Evolutionary conservation across 2,113 vertebrate genomes (phyloP).

Genomic region (Philantomba maxwellii): DNA sequence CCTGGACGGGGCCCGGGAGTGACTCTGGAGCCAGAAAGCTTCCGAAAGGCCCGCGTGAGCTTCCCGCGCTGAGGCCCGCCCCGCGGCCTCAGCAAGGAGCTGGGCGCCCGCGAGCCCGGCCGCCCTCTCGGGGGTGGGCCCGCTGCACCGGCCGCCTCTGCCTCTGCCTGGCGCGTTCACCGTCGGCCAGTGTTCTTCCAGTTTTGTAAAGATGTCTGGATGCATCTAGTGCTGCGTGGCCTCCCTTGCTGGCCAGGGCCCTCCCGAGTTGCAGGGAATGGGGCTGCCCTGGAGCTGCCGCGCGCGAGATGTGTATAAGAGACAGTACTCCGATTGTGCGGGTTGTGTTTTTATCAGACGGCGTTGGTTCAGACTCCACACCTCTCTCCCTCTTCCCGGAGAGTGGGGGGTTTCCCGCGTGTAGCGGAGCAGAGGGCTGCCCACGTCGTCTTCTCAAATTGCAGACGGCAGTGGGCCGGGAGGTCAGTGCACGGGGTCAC

Average conservation of each 20-base stretch:
- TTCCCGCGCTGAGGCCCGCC: rapidly evolving
- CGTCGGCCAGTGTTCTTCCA: too few species aligned
- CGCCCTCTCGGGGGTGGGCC: not conserved
- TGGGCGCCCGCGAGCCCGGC: rapidly evolving
- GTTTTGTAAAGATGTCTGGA: not conserved
- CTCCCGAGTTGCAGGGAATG: not conserved
- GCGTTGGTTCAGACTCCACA: rapidly evolving
- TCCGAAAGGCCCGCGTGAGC: not conserved
- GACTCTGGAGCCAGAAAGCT: not conserved
- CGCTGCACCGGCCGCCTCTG: rapidly evolving
- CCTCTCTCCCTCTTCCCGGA: rapidly evolving
- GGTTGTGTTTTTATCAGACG: rapidly evolving
- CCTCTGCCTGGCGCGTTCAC: not conserved
- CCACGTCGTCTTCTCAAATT: rapidly evolving
- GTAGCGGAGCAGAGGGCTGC: rapidly evolving
- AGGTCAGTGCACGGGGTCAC: not conserved
- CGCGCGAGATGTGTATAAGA: too few species aligned
- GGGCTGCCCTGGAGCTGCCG: not conserved
- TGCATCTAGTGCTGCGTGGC: rapidly evolving
- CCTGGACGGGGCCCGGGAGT: not conserved
- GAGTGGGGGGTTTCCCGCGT: rapidly evolving
- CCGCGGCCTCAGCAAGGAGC: not conserved
- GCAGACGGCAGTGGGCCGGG: too few species aligned
- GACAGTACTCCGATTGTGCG: too few species aligned
- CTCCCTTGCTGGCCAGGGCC: not conserved